Percentiles rank a stretch among this genome's conserved stretches.
phyloP scores from a whole-genome alignment of 2,113 vertebrate species.

The Rhizomys pruinosus region DNA sequence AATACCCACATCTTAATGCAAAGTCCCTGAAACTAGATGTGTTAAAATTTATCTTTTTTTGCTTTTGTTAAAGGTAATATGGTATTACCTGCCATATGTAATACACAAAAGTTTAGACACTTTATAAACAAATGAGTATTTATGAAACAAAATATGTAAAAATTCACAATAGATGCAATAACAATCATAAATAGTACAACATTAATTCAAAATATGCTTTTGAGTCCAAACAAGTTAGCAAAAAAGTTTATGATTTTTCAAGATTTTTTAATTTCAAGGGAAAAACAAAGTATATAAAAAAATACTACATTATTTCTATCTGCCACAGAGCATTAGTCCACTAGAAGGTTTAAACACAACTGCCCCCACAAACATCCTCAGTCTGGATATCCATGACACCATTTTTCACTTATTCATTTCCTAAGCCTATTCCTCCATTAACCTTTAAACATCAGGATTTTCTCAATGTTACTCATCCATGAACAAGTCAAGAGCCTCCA shows the following conservation, averaged over 20 bases:
- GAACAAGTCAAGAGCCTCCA: slow-evolving; percentile 3
- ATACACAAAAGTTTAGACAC: neutral
- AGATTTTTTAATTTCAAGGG: slow-evolving; percentile 40
- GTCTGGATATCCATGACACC: neutral
- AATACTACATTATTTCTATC: neutral
- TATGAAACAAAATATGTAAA: slow-evolving; percentile 33
- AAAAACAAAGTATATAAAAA: neutral
- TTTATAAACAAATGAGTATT: slow-evolving; percentile 11
- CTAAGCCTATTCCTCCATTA: neutral
- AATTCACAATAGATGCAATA: neutral
- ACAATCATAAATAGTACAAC: neutral
- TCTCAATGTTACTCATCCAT: neutral
- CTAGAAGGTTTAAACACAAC: neutral
- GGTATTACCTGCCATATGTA: neutral
- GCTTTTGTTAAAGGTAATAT: neutral
- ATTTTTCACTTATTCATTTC: neutral
- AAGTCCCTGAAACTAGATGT: neutral
- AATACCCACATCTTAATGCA: neutral
- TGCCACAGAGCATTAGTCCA: neutral
- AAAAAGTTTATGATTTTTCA: neutral
- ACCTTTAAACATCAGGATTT: neutral
- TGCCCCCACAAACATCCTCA: neutral
- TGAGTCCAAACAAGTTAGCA: slow-evolving; percentile 6
- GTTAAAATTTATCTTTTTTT: neutral
- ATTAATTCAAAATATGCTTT: slow-evolving; percentile 37